A percentile compares a stretch with the other conserved stretches of the same genome.
These are phyloP conservation scores for Discoglossus pictus DNA, from an alignment of 2,797 vertebrate species.

Conservation along the genomic window DNA sequence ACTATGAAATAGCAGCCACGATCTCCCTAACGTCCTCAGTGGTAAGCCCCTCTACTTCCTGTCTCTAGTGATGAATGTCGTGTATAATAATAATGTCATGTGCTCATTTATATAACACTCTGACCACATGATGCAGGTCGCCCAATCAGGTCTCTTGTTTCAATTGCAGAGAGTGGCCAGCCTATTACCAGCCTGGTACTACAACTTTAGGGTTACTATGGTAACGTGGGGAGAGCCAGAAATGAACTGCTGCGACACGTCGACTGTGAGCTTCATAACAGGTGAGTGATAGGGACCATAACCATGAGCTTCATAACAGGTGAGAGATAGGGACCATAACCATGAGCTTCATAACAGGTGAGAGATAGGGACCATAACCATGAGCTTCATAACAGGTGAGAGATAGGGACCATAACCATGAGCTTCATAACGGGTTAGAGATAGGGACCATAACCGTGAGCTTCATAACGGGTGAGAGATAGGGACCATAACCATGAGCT, in stretches of 20 bases:
- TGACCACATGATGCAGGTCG: neutral
- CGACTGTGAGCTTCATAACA: slow-evolving; percentile 89
- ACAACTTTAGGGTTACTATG: slow-evolving; percentile 95
- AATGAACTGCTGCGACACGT: slow-evolving; percentile 86
- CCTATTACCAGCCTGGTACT: slow-evolving; percentile 92
- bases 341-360: no score
- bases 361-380: no score
- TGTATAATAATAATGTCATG: neutral
- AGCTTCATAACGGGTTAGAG: no score
- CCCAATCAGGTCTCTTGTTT: neutral
- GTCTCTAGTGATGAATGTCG: no score
- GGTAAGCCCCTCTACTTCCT: no score
- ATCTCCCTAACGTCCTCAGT: slow-evolving; percentile 86
- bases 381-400: no score
- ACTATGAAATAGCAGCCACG: slow-evolving; percentile 92
- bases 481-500: no score
- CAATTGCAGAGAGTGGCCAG: slow-evolving; percentile 81
- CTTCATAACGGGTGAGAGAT: no score
- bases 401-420: no score
- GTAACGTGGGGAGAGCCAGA: slow-evolving; percentile 92
- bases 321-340: no score
- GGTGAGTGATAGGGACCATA: slow-evolving; percentile 65
- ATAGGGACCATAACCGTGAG: no score
- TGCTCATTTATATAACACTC: neutral
- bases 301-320: no score